These are phyloP conservation scores for Mythimna lalbum DNA, from an alignment of 2,888 invertebrate species.

Conservation along the genomic window DNA sequence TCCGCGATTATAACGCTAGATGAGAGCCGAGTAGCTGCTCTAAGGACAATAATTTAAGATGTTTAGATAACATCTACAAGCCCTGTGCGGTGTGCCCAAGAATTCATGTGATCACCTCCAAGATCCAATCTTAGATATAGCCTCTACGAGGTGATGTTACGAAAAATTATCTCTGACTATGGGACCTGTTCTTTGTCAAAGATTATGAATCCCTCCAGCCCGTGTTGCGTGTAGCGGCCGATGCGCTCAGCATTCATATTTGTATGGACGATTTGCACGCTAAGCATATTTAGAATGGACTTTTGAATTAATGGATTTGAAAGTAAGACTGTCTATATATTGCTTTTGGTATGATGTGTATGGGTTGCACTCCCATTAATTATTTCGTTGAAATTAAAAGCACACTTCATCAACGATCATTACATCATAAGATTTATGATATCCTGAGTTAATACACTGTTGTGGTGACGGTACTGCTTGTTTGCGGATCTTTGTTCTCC, in stretches of 20 bases:
- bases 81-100: constrained; percentile 84
- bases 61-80: constrained; percentile 89
- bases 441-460: constrained; percentile 42
- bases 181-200: constrained; percentile 81
- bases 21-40: constrained; percentile 82
- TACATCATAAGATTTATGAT: constrained; percentile 61
- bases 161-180: constrained; percentile 84
- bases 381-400: constrained; percentile 49
- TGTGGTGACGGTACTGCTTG: constrained; percentile 51
- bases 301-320: constrained; percentile 58
- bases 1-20: constrained; percentile 80
- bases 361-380: constrained; percentile 46
- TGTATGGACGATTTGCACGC: constrained; percentile 63
- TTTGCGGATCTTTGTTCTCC: constrained; percentile 66
- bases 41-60: constrained; percentile 89
- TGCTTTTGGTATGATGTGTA: constrained; percentile 25
- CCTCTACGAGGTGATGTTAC: constrained; percentile 83
- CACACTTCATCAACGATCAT: constrained; percentile 36
- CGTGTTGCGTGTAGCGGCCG: constrained; percentile 65
- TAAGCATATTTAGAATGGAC: constrained; percentile 58
- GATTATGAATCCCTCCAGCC: constrained; percentile 77
- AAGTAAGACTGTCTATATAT: constrained; percentile 55
- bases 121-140: constrained; percentile 89
- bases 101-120: constrained; percentile 88
- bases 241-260: constrained; percentile 73